phyloP scores from a whole-genome alignment of 2,113 vertebrate species.

The Cichladusa arquata region DNA sequence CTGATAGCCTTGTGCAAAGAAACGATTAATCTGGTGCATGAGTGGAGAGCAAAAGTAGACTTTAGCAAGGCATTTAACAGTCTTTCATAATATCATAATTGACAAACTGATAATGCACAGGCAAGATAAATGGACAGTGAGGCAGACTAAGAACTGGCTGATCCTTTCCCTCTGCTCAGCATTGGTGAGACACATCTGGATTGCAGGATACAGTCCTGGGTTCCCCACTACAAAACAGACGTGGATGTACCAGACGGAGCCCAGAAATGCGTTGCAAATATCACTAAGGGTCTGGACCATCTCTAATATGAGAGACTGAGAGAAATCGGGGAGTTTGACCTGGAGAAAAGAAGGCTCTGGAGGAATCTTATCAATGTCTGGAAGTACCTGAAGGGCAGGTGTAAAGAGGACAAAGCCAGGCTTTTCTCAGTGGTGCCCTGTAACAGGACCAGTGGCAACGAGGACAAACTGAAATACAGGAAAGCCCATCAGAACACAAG shows the following conservation, averaged over 20 bases:
- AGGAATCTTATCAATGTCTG: neutral
- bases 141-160: neutral
- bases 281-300: neutral
- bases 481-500: neutral
- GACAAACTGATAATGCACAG: neutral
- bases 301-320: neutral
- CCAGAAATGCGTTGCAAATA: neutral
- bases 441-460: neutral
- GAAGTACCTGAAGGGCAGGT: neutral
- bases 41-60: neutral
- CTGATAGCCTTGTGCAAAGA: neutral
- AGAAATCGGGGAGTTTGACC: neutral
- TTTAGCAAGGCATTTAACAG: neutral
- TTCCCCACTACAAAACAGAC: neutral
- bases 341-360: neutral
- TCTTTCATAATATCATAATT: neutral
- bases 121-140: neutral
- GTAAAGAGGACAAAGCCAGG: neutral
- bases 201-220: neutral
- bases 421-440: neutral
- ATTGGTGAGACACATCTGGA: neutral
- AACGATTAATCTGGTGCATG: neutral
- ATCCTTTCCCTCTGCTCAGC: neutral
- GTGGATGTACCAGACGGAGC: neutral
- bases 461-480: neutral